phyloP scores from a whole-genome alignment of 2,797 vertebrate species.

The Paratrypauchen microcephalus region DNA sequence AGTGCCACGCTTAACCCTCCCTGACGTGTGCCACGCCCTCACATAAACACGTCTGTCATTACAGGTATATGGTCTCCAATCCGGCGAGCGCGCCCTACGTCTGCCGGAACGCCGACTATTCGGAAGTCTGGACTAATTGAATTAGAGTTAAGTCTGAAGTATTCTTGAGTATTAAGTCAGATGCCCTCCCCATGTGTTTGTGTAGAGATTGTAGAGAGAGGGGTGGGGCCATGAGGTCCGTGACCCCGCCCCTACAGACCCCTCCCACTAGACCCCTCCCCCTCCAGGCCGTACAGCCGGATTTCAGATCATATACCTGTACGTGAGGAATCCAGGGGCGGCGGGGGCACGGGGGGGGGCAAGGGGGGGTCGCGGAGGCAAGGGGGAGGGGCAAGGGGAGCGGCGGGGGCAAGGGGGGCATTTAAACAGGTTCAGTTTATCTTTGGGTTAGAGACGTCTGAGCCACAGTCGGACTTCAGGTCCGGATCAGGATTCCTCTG shows the following conservation, averaged over 20 bases:
- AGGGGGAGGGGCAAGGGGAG: no score
- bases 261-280: neutral
- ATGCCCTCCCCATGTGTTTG: neutral
- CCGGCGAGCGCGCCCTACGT: conserved; percentile 86
- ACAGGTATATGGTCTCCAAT: conserved; percentile 89
- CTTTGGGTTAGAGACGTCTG: no score
- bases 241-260: neutral
- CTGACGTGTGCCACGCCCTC: conserved; percentile 45
- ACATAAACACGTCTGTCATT: conserved; percentile 85
- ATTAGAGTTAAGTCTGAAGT: conserved; percentile 86
- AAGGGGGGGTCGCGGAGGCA: no score
- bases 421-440: no score
- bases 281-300: conserved; percentile 66
- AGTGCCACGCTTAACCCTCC: conserved; percentile 48
- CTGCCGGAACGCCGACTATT: conserved; percentile 87
- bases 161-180: conserved; percentile 30
- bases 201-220: neutral
- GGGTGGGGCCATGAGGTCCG: no score
- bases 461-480: no score
- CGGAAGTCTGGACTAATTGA: conserved; percentile 87
- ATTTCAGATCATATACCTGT: conserved; percentile 88
- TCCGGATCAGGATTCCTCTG: no score
- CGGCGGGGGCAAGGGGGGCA: no score
- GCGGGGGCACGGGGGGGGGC: neutral
- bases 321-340: conserved; percentile 51